phyloP scores from a whole-genome alignment of 2,797 vertebrate genomes.

The Zalophus californianus region DNA sequence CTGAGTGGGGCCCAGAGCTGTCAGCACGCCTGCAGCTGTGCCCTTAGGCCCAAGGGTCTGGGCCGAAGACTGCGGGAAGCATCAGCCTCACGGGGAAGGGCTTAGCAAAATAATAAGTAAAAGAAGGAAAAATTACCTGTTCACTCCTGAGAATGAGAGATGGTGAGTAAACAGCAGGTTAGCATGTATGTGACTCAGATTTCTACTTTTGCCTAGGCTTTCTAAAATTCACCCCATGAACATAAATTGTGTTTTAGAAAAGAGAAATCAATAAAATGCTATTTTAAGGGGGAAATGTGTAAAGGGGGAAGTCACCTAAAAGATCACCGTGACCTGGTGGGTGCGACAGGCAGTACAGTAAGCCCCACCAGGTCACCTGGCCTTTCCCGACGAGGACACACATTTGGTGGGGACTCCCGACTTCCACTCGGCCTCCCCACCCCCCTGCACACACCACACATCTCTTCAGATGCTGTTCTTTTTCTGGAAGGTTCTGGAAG shows the following conservation, averaged over 20 bases:
- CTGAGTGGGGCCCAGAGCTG: background rate
- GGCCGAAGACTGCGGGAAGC: background rate
- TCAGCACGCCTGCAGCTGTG: too few species aligned
- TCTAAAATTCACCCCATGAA: background rate
- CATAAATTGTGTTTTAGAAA: background rate
- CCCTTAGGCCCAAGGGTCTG: background rate
- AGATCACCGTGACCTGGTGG: slow-evolving; percentile 64
- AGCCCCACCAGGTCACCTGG: background rate
- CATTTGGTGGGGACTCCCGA: slow-evolving; percentile 33
- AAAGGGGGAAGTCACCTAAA: slow-evolving; percentile 57
- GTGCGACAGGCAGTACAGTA: slow-evolving; percentile 25
- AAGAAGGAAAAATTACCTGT: background rate
- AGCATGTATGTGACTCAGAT: rapidly evolving
- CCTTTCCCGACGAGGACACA: slow-evolving; percentile 47
- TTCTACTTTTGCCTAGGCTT: background rate
- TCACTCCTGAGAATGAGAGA: background rate
- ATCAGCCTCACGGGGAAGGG: rapidly evolving
- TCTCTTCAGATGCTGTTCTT: background rate
- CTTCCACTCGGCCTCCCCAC: background rate
- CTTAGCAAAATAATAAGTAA: background rate
- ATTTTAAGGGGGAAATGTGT: slow-evolving; percentile 36
- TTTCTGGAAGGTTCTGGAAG: background rate
- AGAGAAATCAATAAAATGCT: slow-evolving; percentile 34
- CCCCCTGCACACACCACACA: background rate
- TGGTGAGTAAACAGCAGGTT: too few species aligned